A percentile compares a stretch with the other conserved stretches of the same genome.
phyloP scores from a whole-genome alignment of 2,113 vertebrate genomes.

The Macrotis lagotis region DNA sequence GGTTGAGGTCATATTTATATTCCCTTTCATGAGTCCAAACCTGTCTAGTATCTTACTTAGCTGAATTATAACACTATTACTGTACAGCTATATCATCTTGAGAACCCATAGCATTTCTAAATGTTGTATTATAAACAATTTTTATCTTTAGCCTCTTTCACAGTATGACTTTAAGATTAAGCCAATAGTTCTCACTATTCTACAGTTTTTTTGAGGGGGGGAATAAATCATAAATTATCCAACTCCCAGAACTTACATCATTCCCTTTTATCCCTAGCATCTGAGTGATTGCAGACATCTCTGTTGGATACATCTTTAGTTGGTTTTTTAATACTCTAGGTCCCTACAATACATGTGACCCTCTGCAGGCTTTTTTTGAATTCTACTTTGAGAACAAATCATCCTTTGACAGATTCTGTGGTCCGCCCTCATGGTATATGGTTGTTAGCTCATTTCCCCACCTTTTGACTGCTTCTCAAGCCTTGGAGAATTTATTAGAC shows the following conservation, averaged over 20 bases:
- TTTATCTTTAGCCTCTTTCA: background rate
- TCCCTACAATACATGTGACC: background rate
- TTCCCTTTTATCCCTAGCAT: background rate
- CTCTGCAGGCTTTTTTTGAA: background rate
- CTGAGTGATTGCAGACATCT: background rate
- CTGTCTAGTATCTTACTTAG: background rate
- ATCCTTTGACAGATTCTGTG: background rate
- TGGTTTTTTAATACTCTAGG: background rate
- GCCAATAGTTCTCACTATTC: too few species aligned
- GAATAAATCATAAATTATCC: too few species aligned
- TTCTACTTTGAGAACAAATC: background rate
- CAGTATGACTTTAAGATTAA: background rate
- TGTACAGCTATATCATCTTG: background rate
- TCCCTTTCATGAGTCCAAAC: background rate
- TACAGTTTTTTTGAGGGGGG: background rate
- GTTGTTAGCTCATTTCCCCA: background rate
- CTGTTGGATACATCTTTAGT: background rate
- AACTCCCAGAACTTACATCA: background rate
- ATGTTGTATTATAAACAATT: background rate
- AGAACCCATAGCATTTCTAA: slow-evolving; percentile 10
- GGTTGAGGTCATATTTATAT: background rate
- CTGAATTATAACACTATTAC: background rate
- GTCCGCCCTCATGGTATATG: background rate
- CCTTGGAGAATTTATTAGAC: background rate
- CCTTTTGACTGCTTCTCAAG: background rate